These are phyloP conservation scores for Pteronotus mesoamericanus DNA, from an alignment of 2,797 vertebrate genomes.

Conservation along the genomic window DNA sequence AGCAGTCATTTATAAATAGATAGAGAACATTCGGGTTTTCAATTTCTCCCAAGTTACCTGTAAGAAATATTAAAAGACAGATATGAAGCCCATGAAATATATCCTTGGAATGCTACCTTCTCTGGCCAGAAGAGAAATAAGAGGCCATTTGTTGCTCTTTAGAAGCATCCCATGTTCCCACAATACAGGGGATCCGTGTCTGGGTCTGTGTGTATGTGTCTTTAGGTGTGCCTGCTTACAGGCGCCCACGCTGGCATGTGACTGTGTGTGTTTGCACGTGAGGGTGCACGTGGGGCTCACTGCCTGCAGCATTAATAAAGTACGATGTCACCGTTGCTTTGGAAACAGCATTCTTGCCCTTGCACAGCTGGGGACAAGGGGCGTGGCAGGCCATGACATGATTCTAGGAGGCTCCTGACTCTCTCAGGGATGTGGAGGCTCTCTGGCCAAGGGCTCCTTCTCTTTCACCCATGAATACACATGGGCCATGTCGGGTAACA, in stretches of 20 bases:
- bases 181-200: background rate
- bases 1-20: background rate
- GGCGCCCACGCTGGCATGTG: background rate
- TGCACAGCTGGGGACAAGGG: background rate
- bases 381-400: background rate
- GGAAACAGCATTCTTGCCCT: slow-evolving; percentile 20
- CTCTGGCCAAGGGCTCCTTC: background rate
- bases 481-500: background rate
- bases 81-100: background rate
- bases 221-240: background rate
- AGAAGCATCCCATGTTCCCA: background rate
- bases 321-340: background rate
- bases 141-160: background rate
- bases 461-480: background rate
- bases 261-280: background rate
- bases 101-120: background rate
- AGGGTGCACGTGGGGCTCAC: background rate
- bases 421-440: background rate
- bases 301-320: background rate
- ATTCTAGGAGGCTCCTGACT: background rate
- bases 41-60: background rate
- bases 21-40: background rate
- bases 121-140: background rate
- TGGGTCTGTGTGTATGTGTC: background rate
- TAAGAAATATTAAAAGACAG: slow-evolving; percentile 10